phyloP scores from a whole-genome alignment of 2,797 vertebrate genomes.

The Lycodopsis pacificus region DNA sequence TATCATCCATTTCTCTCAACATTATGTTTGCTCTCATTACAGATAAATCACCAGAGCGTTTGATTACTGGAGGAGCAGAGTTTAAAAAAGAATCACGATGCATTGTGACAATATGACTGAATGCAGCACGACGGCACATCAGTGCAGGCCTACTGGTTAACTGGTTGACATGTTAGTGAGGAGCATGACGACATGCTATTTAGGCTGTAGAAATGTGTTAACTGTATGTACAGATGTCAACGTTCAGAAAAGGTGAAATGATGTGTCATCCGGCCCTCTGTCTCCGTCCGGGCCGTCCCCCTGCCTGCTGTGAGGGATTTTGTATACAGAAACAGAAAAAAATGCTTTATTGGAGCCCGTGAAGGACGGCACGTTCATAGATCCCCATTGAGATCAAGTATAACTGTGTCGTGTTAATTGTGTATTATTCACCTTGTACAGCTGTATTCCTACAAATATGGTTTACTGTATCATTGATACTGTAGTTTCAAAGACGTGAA shows the following conservation, averaged over 20 bases:
- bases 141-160: background rate
- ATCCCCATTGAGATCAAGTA: conserved; percentile 95
- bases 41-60: conserved; percentile 44
- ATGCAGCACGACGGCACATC: conserved; percentile 46
- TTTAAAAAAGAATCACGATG: conserved; percentile 28
- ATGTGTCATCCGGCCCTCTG: conserved; percentile 89
- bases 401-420: conserved; percentile 99
- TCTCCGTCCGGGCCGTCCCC: conserved; percentile 89
- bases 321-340: conserved; percentile 76
- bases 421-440: conserved; percentile 99
- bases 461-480: conserved; percentile 99
- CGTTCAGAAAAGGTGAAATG: conserved; percentile 71
- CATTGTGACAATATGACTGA: conserved; percentile 45
- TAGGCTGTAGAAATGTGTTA: conserved; percentile 67
- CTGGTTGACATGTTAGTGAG: conserved; percentile 44
- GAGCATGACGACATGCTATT: conserved; percentile 44
- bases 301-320: conserved; percentile 91
- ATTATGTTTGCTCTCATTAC: conserved; percentile 51
- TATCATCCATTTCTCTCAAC: conserved; percentile 40
- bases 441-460: conserved; percentile 99
- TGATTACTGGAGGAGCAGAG: conserved; percentile 31
- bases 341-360: conserved; percentile 82
- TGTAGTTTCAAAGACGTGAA: conserved; percentile 99
- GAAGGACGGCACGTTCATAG: conserved; percentile 93
- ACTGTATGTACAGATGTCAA: conserved; percentile 61